Evolutionary conservation across 2,888 invertebrate genomes (phyloP).

Genomic region (Clitarchus hookeri): DNA sequence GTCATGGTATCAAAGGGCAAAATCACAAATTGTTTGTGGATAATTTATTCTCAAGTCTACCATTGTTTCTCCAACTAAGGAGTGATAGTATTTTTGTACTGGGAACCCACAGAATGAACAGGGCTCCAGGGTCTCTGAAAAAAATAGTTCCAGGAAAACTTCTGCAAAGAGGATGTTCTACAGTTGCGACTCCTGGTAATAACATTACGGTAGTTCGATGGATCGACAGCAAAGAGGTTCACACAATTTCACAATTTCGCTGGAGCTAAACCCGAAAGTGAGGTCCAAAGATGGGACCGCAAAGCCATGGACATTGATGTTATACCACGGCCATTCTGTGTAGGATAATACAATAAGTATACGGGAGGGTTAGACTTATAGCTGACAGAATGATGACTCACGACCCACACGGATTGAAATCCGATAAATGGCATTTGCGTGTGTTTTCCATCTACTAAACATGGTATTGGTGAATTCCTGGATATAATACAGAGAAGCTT

Average conservation of each 20-base stretch:
- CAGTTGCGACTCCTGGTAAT: background rate
- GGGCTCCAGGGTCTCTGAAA: background rate
- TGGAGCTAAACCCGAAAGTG: conserved; percentile 3
- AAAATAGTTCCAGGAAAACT: background rate
- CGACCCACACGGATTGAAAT: conserved; percentile 20
- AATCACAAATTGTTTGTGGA: background rate
- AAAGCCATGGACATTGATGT: background rate
- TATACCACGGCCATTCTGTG: conserved; percentile 16
- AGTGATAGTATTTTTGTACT: background rate
- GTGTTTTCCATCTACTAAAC: conserved; percentile 29
- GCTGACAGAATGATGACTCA: conserved; percentile 25
- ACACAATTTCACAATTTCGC: conserved; percentile 28
- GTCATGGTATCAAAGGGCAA: background rate
- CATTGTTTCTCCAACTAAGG: background rate
- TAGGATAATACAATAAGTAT: conserved; percentile 27
- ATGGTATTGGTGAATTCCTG: conserved; percentile 24
- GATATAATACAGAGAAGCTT: conserved; percentile 22
- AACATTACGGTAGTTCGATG: conserved; percentile 29
- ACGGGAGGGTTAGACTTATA: conserved; percentile 32
- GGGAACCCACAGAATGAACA: background rate
- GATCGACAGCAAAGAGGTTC: conserved; percentile 34
- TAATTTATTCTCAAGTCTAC: background rate
- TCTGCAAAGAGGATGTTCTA: background rate
- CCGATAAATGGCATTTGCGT: conserved; percentile 25
- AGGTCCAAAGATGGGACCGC: background rate